Conservation (phyloP, 2,797 vertebrate species). For the Xiphophorus birchmanni region DNA sequence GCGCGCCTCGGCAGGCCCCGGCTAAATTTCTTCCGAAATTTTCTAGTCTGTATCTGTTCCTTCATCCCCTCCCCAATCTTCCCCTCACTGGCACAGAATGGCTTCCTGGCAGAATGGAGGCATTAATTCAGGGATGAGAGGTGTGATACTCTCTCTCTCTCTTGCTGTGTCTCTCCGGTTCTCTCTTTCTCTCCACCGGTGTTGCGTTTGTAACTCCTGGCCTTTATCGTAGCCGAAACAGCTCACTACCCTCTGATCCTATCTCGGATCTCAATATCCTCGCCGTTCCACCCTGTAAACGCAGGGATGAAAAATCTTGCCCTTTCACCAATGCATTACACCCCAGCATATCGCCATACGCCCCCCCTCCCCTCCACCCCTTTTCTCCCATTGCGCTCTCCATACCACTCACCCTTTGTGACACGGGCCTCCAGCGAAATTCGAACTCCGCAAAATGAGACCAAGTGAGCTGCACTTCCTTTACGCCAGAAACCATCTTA, state of each 20-base stretch:
- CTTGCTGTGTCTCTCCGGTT: conserved; percentile 37
- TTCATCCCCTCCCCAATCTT: conserved; percentile 79
- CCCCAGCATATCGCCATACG: conserved; percentile 70
- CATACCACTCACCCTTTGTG: conserved; percentile 76
- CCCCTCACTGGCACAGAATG: conserved; percentile 78
- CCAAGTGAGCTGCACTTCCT: conserved; percentile 73
- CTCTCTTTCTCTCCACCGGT: conserved; percentile 54
- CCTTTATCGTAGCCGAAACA: conserved; percentile 81
- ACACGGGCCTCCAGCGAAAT: conserved; percentile 77
- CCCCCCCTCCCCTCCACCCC: conserved; percentile 8
- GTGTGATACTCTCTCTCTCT: conserved; percentile 67
- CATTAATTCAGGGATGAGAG: conserved; percentile 83
- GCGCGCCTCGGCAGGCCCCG: too few species aligned
- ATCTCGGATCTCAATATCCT: conserved; percentile 83
- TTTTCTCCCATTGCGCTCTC: conserved; percentile 65
- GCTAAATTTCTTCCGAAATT: too few species aligned
- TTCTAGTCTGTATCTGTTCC: conserved; percentile 76
- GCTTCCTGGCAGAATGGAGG: conserved; percentile 79
- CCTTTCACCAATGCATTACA: conserved; percentile 79
- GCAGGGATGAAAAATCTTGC: conserved; percentile 82
- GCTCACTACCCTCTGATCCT: conserved; percentile 83
- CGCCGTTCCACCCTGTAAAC: conserved; percentile 82
- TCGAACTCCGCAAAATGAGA: conserved; percentile 71
- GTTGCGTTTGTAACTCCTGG: conserved; percentile 78
- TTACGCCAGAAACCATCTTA: conserved; percentile 67